phyloP scores from a whole-genome alignment of 2,888 invertebrate genomes.

The Meteorus colon region DNA sequence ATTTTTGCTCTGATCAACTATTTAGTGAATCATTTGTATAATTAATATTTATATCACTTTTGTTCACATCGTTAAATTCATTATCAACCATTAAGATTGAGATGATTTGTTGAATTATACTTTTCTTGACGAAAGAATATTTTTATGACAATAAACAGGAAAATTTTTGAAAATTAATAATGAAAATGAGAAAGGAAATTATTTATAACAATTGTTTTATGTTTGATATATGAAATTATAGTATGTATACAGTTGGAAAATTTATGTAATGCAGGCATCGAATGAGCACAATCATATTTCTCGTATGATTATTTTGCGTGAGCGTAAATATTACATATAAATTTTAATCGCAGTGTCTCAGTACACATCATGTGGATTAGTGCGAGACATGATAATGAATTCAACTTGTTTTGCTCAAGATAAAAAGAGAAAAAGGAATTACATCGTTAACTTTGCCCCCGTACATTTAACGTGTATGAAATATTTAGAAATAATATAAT shows the following conservation, averaged over 20 bases:
- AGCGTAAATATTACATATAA: constrained; percentile 8
- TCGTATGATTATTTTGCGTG: constrained; percentile 1
- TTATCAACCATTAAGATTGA: no score
- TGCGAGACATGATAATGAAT: constrained; percentile 55
- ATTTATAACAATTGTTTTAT: neutral
- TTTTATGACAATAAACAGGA: neutral
- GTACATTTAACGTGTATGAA: constrained; percentile 34
- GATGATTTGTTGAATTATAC: no score
- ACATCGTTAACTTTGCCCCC: constrained; percentile 42
- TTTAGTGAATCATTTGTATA: no score
- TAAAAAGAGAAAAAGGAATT: constrained; percentile 48
- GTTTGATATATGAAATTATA: neutral
- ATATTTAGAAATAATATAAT: neutral
- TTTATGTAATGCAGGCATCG: neutral
- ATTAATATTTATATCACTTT: no score
- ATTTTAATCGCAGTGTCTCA: neutral
- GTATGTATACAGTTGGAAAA: neutral
- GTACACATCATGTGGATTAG: constrained; percentile 52
- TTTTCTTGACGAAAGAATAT: neutral
- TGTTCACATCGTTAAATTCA: no score
- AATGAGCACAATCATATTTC: constrained; percentile 5
- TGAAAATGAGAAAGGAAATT: neutral
- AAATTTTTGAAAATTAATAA: neutral
- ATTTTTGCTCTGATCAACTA: no score
- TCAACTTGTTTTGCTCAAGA: constrained; percentile 55